Evolutionary conservation across 2,888 invertebrate genomes (phyloP), one percentile per base, ranked within the genome.

Genomic region (Alloplasta piceator): DNA sequence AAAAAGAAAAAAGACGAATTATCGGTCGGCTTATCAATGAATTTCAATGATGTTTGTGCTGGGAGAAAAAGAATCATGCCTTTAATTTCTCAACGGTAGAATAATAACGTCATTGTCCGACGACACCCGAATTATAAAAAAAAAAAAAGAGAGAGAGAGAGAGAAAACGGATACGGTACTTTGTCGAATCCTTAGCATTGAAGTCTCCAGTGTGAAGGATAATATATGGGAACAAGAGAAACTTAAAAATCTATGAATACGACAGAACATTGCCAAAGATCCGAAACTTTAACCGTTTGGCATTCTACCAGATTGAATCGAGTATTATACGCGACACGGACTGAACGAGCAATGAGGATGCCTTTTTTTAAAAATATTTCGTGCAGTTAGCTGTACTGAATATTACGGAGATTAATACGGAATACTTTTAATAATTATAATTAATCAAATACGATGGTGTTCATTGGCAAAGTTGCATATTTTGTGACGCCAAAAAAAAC

Each of bases 221-320:
- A 43, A 38, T 26, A 52, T 52, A 41, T n/a, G 61, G 61, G 26
- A 26, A 7, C 14, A 14, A 55, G 41, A 73, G 55, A 50, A 41
- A 38, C 26, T 26, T 26, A 48, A 14, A 55, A 71, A 78, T 78
- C 60, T 74, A 71, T 55, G 78, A 82, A 41, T 78, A 76, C 64
- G 46, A 75, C 46, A 80, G 43, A 82, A 83, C 80, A 84, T 83
- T 85, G 85, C 86, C 86, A 86, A 86, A 86, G 86, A 86, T 85
- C 83, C 79, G 84, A 84, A 79, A 85, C 83, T 84, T 83, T 85
- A 85, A 85, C 64, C 78, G 70, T 85, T 86, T 83, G 86, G 83
- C 83, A 82, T 72, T 84, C 74, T 77, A 84, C 76, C 78, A 83
- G 80, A 84, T 75, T 73, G 72, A 79, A 71, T 79, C 82, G 77